Base-by-base conservation (phyloP, 1,140 invertebrate genomes). In the Ceratosolen solmsi region DNA sequence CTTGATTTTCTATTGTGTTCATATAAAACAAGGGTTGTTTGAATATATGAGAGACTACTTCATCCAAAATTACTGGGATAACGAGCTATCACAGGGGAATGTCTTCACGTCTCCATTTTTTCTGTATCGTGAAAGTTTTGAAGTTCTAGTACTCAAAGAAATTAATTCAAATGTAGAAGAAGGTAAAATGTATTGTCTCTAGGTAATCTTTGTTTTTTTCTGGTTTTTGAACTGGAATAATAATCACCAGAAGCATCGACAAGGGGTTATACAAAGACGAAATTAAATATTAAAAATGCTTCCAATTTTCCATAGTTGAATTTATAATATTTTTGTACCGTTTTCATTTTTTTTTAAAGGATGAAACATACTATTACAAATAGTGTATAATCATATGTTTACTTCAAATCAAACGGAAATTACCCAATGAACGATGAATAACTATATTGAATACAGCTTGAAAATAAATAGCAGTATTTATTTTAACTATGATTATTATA, bases 221-320 rank as follows among this genome's bases (percentile, higher is more conserved):
- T 84, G 5, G 20, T 73, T 87, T 85, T 75, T 65, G 11, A 33
- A 17, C 9, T 73, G 20, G 30, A 22, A 41, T n/a, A 51, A 71
- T 51, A 78, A 78, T 68, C 13, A 25, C 60, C 11, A 78, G 33
- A 27, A 63, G 49, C 41, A 49, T 77, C 36, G 74, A 65, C 20
- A 46, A 58, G 0, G 33, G 22, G 2, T 5, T 17, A 25, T 38
- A 33, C 5, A 25, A 54, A 46, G n/a, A n/a, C n/a, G n/a, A n/a
- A n/a, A n/a, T n/a, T n/a, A n/a, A n/a, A n/a, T n/a, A n/a, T n/a
- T n/a, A n/a, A n/a, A n/a, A n/a, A n/a, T n/a, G n/a, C n/a, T n/a
- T n/a, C n/a, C n/a, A n/a, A n/a, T n/a, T n/a, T n/a, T n/a, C n/a
- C n/a, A n/a, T n/a, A n/a, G n/a, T n/a, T n/a, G n/a, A n/a, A n/a